These are phyloP conservation scores for Zaprionus ornatus DNA, from an alignment of 1,140 invertebrate genomes.

Conservation along the genomic window DNA sequence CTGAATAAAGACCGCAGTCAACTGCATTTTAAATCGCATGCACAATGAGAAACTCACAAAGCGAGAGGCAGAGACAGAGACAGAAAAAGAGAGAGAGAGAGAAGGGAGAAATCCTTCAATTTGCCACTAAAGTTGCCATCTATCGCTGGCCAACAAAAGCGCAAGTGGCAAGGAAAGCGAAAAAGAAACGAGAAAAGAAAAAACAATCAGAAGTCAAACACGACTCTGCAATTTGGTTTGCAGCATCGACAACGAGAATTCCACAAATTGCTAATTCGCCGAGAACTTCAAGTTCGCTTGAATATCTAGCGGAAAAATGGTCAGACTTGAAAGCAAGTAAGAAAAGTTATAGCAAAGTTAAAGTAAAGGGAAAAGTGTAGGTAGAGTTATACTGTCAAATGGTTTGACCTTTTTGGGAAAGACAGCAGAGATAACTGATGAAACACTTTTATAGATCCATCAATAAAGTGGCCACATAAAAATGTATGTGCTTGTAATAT, in stretches of 20 bases:
- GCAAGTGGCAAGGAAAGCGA: slow-evolving; percentile 23
- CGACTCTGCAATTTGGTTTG: slow-evolving; percentile 69
- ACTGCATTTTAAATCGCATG: slow-evolving; percentile 11
- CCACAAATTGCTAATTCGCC: slow-evolving; percentile 53
- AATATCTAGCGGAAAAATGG: slow-evolving; percentile 43
- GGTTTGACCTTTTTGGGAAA: no score
- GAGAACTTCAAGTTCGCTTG: slow-evolving; percentile 62
- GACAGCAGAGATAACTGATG: no score
- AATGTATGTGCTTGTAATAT: background rate
- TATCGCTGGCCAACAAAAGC: slow-evolving; percentile 31
- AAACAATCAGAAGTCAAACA: slow-evolving; percentile 67
- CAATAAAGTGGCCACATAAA: no score
- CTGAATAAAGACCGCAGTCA: background rate
- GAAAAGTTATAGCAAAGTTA: background rate
- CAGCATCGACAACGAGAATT: slow-evolving; percentile 12
- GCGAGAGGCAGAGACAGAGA: background rate
- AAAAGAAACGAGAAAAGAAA: slow-evolving; percentile 40
- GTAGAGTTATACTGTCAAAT: no score
- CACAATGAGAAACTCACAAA: background rate
- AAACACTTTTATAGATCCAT: no score
- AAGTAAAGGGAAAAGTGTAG: no score
- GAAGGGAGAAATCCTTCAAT: background rate
- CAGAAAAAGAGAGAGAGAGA: background rate
- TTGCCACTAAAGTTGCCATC: slow-evolving; percentile 44
- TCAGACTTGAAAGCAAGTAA: background rate